phyloP scores from a whole-genome alignment of 1,140 invertebrate species.

The Pissodes strobi region DNA sequence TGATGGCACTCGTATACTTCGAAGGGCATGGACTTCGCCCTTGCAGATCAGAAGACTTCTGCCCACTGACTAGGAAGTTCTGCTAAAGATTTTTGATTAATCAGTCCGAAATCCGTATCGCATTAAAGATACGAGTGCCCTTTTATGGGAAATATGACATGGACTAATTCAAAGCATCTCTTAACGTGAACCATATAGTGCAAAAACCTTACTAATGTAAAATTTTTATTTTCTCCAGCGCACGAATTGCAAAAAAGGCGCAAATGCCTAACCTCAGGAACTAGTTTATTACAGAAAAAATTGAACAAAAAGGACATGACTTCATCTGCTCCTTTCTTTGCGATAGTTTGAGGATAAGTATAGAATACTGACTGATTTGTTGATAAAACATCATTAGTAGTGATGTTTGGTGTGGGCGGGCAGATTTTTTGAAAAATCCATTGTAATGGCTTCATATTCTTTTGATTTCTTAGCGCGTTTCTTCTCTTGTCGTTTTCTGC shows the following conservation, averaged over 20 bases:
- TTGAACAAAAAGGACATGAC: background rate
- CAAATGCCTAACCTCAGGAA: background rate
- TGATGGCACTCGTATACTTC: too few relatives aligned
- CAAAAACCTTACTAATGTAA: background rate
- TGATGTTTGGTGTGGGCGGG: constrained; percentile 6
- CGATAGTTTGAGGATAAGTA: background rate
- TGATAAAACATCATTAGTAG: constrained; percentile 27
- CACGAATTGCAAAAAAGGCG: background rate
- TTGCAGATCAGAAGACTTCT: too few relatives aligned
- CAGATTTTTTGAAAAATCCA: constrained; percentile 28
- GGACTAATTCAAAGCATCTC: background rate
- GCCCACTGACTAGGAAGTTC: background rate
- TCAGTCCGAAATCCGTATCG: background rate
- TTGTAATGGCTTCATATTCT: constrained; percentile 5
- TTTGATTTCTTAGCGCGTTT: background rate
- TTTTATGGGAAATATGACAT: background rate
- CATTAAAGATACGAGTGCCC: background rate
- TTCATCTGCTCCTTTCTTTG: background rate
- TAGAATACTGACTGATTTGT: constrained; percentile 6
- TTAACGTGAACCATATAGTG: background rate
- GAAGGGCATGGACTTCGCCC: too few relatives aligned
- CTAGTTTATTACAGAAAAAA: background rate
- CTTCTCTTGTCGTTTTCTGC: background rate
- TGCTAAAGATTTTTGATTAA: background rate
- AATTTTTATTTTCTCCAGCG: background rate